Evolutionary conservation across 1,140 invertebrate species (phyloP).

Genomic region (Zaprionus taronus): DNA sequence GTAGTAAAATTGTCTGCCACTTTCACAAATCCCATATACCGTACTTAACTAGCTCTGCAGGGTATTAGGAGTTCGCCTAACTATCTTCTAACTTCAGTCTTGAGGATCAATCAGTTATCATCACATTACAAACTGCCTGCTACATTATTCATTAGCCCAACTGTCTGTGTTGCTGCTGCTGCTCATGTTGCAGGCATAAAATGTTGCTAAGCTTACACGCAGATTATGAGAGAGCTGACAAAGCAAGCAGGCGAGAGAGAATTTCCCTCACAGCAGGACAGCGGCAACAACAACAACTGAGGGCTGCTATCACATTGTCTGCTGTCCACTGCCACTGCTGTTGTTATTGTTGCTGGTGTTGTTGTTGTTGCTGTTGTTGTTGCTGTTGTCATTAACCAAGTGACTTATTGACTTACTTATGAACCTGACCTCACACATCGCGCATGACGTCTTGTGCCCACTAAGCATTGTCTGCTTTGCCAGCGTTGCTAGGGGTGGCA

Average conservation of each 20-base stretch:
- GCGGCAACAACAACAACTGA: background rate
- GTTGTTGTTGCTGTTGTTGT: constrained; percentile 30
- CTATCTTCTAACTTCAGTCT: too few species aligned
- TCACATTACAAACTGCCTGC: background rate
- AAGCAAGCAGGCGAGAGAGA: constrained; percentile 22
- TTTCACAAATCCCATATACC: too few species aligned
- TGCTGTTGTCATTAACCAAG: constrained; percentile 74
- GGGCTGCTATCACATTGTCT: background rate
- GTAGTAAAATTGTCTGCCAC: too few species aligned
- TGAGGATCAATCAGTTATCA: too few species aligned
- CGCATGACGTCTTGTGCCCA: constrained; percentile 40
- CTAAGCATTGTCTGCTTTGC: constrained; percentile 25
- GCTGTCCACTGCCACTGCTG: background rate
- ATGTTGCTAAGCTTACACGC: constrained; percentile 50
- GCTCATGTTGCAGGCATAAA: constrained; percentile 20
- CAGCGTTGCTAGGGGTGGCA: constrained; percentile 5
- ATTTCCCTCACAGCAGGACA: constrained; percentile 22
- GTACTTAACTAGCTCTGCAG: too few species aligned
- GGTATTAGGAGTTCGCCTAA: too few species aligned
- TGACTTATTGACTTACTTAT: constrained; percentile 81
- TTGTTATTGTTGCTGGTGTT: constrained; percentile 25
- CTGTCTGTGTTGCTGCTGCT: background rate
- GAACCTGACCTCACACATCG: constrained; percentile 76
- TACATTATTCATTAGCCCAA: background rate
- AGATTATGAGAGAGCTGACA: constrained; percentile 38